Base-by-base conservation (phyloP, 2,888 invertebrate species). In the Aphodius granarius region DNA sequence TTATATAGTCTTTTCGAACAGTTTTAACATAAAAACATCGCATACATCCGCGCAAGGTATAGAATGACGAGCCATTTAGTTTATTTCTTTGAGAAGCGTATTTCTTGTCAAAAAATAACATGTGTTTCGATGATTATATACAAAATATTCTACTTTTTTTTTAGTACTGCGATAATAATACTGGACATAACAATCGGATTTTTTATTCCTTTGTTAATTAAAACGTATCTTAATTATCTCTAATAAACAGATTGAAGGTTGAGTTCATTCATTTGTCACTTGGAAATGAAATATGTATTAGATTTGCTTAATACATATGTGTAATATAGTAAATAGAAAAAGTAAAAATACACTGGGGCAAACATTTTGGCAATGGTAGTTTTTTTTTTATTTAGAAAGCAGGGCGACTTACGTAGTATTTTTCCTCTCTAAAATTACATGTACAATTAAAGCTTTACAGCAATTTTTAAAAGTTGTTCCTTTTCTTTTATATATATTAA, bases 381-480 rank as follows among this genome's bases (percentile, higher is more conserved):
- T n/a, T n/a, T n/a, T n/a, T n/a, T n/a, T 43, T 9, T 43, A 9
- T 43, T 43, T 9, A 43, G 43, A 13, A 43, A 43, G 43, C 43
- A 13, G 43, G 13, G 43, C 43, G 43, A 43, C 43, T 43, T 43
- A 43, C 13, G 43, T 43, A 43, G 43, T 43, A 43, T 43, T 43
- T 43, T 18, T 3, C 3, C 19, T 68, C n/a, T 68, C 68, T 68
- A 68, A 68, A 20, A 68, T 68, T 68, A 68, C 68, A 77, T 78
- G 77, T 85, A 86, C 85, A 85, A 81, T 86, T 86, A 86, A 86
- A 86, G 86, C 86, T 86, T 81, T 81, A 84, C 85, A 86, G 86
- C 86, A 86, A 84, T 74, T 20, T 16, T 73, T 73, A 73, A 73
- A 66, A 73, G 22, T 70, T 82, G 81, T 79, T 80, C 80, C 80